Evolutionary conservation across 2,797 vertebrate genomes (phyloP).

Genomic region (Kryptopterus vitreolus): DNA sequence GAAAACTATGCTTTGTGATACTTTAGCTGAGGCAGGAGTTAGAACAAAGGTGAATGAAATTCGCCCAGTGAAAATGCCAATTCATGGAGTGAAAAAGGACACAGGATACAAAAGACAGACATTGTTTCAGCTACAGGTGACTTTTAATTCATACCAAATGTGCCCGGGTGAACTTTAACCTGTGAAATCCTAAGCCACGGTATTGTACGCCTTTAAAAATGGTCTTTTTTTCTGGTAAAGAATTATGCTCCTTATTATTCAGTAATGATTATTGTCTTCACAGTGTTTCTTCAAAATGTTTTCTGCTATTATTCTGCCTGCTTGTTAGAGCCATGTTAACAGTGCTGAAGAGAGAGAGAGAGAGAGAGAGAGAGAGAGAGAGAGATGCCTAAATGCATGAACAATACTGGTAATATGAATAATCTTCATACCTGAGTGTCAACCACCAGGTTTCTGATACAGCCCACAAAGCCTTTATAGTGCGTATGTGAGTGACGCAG

Average conservation of each 20-base stretch:
- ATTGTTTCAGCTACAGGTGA: not conserved
- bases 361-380: too few relatives aligned
- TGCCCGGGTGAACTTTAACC: not conserved
- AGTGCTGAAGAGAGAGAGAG: not conserved
- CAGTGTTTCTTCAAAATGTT: not conserved
- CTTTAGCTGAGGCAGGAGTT: not conserved
- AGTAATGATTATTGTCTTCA: not conserved
- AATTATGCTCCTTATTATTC: not conserved
- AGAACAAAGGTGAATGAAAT: not conserved
- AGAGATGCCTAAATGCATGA: not conserved
- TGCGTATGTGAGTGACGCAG: conserved; percentile 53
- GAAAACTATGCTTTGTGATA: not conserved
- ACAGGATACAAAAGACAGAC: not conserved
- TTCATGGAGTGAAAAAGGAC: not conserved
- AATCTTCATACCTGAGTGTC: conserved; percentile 80
- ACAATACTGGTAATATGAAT: not conserved
- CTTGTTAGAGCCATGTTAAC: not conserved
- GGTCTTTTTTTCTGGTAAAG: not conserved
- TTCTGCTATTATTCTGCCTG: not conserved
- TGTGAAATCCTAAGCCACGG: not conserved
- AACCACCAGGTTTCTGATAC: conserved; percentile 80
- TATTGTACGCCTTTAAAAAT: not conserved
- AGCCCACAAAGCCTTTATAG: conserved; percentile 82
- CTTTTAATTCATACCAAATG: not conserved
- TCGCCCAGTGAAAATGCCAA: not conserved